Evolutionary conservation across 2,888 invertebrate genomes (phyloP).

Genomic region (Sipunculus nudus): DNA sequence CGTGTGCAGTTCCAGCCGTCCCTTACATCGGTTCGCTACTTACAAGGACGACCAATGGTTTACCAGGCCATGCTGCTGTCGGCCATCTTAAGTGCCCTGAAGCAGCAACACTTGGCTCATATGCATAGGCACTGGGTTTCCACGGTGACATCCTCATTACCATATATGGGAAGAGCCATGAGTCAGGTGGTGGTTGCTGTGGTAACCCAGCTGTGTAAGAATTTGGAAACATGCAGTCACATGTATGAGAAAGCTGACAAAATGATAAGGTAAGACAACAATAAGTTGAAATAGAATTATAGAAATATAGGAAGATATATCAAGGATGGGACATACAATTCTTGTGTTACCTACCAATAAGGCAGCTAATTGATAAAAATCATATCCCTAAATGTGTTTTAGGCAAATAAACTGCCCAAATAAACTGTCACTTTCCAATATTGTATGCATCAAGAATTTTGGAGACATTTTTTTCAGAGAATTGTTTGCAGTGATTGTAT

Average conservation of each 20-base stretch:
- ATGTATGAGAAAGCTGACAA: slow-evolving; percentile 44
- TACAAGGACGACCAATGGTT: slow-evolving; percentile 54
- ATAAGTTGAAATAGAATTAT: too few relatives aligned
- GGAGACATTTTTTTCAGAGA: too few relatives aligned
- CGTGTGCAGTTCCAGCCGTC: slow-evolving; percentile 53
- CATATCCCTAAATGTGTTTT: too few relatives aligned
- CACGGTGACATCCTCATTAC: slow-evolving; percentile 81
- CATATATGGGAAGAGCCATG: slow-evolving; percentile 79
- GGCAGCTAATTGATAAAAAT: too few relatives aligned
- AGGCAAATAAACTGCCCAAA: too few relatives aligned
- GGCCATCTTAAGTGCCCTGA: slow-evolving; percentile 80
- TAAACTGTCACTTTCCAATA: too few relatives aligned
- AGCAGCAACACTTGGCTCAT: slow-evolving; percentile 76
- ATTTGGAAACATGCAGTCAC: slow-evolving; percentile 75
- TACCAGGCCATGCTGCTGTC: slow-evolving; percentile 86
- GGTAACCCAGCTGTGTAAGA: slow-evolving; percentile 81
- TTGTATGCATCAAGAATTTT: too few relatives aligned
- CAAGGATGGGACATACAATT: too few relatives aligned
- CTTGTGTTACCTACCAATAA: too few relatives aligned
- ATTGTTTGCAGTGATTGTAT: too few relatives aligned
- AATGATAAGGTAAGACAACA: slow-evolving; percentile 21
- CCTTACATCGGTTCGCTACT: slow-evolving; percentile 52
- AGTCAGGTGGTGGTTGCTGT: slow-evolving; percentile 81
- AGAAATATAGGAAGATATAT: too few relatives aligned
- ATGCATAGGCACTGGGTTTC: slow-evolving; percentile 86